phyloP scores from a whole-genome alignment of 2,113 vertebrate genomes.

The Eulemur macaco region DNA sequence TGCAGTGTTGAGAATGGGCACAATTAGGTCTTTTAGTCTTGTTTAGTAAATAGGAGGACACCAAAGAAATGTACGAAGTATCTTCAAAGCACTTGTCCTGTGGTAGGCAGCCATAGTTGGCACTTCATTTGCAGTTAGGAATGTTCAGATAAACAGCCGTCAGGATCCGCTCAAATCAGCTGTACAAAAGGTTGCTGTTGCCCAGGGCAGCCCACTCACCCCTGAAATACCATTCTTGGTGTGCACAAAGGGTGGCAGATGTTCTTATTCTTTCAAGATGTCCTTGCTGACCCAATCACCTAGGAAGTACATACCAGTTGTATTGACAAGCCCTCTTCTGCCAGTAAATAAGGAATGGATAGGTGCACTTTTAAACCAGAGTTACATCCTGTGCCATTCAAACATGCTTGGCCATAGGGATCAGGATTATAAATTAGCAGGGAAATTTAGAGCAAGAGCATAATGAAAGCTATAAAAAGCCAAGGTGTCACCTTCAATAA shows the following conservation, averaged over 20 bases:
- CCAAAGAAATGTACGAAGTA: conserved; percentile 23
- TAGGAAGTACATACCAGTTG: neutral
- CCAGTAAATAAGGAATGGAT: neutral
- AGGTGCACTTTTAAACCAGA: neutral
- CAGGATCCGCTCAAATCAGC: conserved; percentile 27
- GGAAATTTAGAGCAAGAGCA: neutral
- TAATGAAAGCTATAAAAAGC: neutral
- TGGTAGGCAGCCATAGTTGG: conserved; percentile 43
- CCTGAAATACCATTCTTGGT: conserved; percentile 62
- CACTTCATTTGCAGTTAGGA: conserved; percentile 55
- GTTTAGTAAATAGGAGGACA: conserved; percentile 4
- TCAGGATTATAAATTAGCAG: neutral
- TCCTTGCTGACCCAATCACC: conserved; percentile 33
- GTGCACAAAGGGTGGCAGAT: conserved; percentile 43
- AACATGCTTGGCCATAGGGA: neutral
- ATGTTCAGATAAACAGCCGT: conserved; percentile 55
- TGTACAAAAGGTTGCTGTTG: conserved; percentile 46
- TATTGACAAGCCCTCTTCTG: neutral
- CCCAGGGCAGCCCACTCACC: conserved; percentile 30
- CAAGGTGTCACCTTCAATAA: neutral
- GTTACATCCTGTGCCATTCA: neutral
- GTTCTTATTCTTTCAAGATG: conserved; percentile 49
- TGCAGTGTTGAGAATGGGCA: neutral
- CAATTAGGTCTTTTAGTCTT: neutral
- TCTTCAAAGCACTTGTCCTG: conserved; percentile 43